Evolutionary conservation across 1,140 invertebrate genomes (phyloP), one percentile per base, ranked within the genome.

Genomic region (Pseudomyrmex flavicornis): DNA sequence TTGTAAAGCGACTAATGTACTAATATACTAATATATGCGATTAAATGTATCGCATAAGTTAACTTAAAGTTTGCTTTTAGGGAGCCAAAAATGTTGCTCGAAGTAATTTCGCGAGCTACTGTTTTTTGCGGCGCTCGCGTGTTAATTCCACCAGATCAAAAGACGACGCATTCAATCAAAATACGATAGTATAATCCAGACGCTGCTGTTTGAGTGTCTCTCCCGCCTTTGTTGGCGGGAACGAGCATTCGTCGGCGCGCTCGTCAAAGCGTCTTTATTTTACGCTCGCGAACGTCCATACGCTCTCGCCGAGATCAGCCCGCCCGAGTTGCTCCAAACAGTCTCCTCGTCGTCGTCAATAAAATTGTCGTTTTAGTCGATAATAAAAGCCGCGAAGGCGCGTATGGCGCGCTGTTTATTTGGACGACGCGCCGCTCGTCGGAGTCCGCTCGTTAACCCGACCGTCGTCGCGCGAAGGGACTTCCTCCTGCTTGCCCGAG

Each of bases 321-420:
- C 87, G 61, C 56, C 83, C 84, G 61, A 20, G 59, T 65, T 72
- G 84, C 70, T 68, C 69, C 79, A 90, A 91, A 90, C 90, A 91
- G 77, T 70, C 63, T 35, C 35, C 65, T 88, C 83, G 85, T 84
- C 73, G 83, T 63, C 76, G 76, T 72, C 76, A 87, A 91, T 91
- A 91, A 91, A 91, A 90, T 82, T 85, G 66, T 82, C 76, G 76
- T 86, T 65, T 73, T 80, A 82, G 85, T 87, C 82, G 87, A 90
- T 88, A 91, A 91, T 91, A 91, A 91, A 91, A 89, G 84, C 85
- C 73, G 87, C 80, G 87, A 35, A 62, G 17, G 84, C 80, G 79
- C 75, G 74, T 87, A 88, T 84, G 84, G 76, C 76, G 76, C 12
- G 54, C 54, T 91, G 89, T 91, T 91, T 90, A 77, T 90, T 91